Evolutionary conservation across 2,888 invertebrate genomes (phyloP).

Genomic region (Scotopteryx bipunctaria): DNA sequence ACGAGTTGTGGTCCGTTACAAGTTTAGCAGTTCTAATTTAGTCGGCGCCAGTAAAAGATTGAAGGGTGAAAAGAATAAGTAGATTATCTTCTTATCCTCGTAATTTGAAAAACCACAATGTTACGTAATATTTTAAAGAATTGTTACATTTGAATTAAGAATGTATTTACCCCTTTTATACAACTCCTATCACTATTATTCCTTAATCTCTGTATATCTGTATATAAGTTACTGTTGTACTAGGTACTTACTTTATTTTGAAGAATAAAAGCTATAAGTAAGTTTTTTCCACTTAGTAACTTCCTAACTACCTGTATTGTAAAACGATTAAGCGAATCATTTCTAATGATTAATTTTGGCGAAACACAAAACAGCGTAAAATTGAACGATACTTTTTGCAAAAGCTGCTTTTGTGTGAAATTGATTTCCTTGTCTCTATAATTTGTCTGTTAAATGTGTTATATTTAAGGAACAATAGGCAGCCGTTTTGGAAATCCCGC

Average conservation of each 20-base stretch:
- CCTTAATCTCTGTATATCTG: too few relatives aligned
- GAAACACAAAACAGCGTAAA: constrained; percentile 32
- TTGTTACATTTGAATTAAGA: not conserved
- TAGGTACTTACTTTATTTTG: too few relatives aligned
- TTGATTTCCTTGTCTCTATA: constrained; percentile 46
- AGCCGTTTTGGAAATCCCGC: not conserved
- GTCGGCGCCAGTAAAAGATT: constrained; percentile 56
- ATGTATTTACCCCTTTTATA: constrained; percentile 3
- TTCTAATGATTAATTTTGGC: constrained; percentile 24
- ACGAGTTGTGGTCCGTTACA: constrained; percentile 56
- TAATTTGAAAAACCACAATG: constrained; percentile 14
- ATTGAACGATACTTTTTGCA: constrained; percentile 36
- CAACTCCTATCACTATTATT: too few relatives aligned
- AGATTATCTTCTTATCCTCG: constrained; percentile 47
- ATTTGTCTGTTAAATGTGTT: constrained; percentile 25
- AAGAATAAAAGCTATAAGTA: too few relatives aligned
- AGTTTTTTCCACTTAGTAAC: not conserved
- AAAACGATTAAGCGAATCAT: constrained; percentile 18
- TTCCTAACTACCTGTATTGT: constrained; percentile 19
- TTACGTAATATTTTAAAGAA: not conserved
- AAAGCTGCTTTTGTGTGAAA: constrained; percentile 58
- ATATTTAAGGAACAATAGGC: constrained; percentile 8
- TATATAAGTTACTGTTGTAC: too few relatives aligned
- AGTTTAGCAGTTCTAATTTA: constrained; percentile 56
- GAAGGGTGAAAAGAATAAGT: constrained; percentile 44